Conservation (phyloP, 2,888 invertebrate genomes). For the Acanthoscelides obtectus region DNA sequence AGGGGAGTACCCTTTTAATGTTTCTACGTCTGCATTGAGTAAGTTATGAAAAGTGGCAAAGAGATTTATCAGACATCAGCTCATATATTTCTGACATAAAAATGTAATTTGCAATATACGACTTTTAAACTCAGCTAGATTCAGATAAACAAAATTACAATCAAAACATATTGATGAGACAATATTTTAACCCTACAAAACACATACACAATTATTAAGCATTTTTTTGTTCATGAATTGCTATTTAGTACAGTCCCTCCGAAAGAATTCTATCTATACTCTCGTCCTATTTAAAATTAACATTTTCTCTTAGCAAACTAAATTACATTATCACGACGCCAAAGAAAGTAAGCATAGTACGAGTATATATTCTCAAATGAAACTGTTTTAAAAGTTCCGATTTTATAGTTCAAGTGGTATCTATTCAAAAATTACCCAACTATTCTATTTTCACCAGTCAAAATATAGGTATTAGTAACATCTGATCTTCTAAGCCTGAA, state of each 20-base stretch:
- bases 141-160: slow-evolving; percentile 15
- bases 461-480: too few relatives aligned
- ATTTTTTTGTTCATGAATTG: slow-evolving; percentile 12
- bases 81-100: slow-evolving; percentile 3
- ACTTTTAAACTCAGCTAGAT: slow-evolving; percentile 5
- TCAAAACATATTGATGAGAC: slow-evolving; percentile 15
- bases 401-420: too few relatives aligned
- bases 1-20: too few relatives aligned
- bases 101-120: slow-evolving; percentile 9
- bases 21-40: too few relatives aligned
- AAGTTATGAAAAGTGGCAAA: too few relatives aligned
- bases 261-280: neutral
- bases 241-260: slow-evolving; percentile 1
- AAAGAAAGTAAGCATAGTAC: too few relatives aligned
- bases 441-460: too few relatives aligned
- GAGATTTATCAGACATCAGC: too few relatives aligned
- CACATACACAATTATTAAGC: slow-evolving; percentile 18
- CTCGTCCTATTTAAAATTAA: slow-evolving; percentile 8
- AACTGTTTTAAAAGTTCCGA: too few relatives aligned
- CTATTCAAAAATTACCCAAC: too few relatives aligned
- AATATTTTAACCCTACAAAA: slow-evolving; percentile 22
- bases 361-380: too few relatives aligned
- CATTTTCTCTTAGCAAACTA: slow-evolving; percentile 2
- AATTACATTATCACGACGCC: too few relatives aligned
- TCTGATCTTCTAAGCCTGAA: neutral